These are phyloP conservation scores for Protodeltote pygarga DNA, from an alignment of 2,888 invertebrate species.

Conservation along the genomic window DNA sequence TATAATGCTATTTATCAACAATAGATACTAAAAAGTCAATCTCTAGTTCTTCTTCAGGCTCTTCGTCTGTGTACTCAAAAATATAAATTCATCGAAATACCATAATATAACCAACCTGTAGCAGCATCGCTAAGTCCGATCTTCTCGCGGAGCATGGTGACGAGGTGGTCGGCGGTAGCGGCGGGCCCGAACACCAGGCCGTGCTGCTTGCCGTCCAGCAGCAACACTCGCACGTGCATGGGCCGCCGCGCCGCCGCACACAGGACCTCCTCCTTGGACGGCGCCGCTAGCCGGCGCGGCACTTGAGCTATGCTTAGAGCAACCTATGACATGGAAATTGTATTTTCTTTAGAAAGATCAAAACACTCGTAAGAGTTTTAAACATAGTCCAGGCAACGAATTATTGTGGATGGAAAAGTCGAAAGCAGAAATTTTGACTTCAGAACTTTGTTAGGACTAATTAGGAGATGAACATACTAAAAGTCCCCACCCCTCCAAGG, in stretches of 20 bases:
- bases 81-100: background rate
- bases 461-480: too few relatives aligned
- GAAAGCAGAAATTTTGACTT: too few relatives aligned
- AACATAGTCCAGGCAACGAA: too few relatives aligned
- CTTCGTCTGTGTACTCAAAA: too few relatives aligned
- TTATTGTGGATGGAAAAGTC: too few relatives aligned
- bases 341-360: too few relatives aligned
- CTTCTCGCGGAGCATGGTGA: constrained; percentile 95
- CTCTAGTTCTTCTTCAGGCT: too few relatives aligned
- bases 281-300: constrained; percentile 95
- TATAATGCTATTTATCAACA: too few relatives aligned
- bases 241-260: constrained; percentile 96
- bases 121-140: constrained; percentile 94
- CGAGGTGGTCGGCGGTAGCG: constrained; percentile 95
- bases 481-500: too few relatives aligned
- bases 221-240: constrained; percentile 95
- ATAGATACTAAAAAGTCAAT: background rate
- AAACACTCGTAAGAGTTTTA: too few relatives aligned
- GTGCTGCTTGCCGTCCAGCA: constrained; percentile 98
- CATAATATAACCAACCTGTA: constrained; percentile 83
- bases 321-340: too few relatives aligned
- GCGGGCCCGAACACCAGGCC: constrained; percentile 98
- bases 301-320: constrained; percentile 82
- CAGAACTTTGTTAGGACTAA: too few relatives aligned
- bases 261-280: constrained; percentile 96